Evolutionary conservation across 2,113 vertebrate genomes (phyloP), one percentile per base, ranked within the genome.

Genomic region (Passer domesticus): DNA sequence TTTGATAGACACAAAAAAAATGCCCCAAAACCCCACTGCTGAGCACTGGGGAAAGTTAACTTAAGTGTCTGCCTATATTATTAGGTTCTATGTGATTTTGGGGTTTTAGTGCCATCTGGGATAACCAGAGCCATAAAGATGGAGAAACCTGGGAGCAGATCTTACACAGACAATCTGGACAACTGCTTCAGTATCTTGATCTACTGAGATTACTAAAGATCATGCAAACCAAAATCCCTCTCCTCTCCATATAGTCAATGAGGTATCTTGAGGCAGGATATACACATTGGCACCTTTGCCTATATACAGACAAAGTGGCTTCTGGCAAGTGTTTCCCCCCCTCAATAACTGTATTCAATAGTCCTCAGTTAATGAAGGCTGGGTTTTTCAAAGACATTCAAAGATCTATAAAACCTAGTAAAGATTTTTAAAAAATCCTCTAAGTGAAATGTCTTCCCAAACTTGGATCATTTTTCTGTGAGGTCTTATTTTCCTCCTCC

Each of bases 51-150:
- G 66, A 25, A 77, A 74, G 9, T 33, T 50, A 64, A 19, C 9
- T 49, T 6, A 25, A 27, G 7, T 20, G 14, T 10, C 18, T 33
- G 23, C 23, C 37, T 56, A 21, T 19, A 52, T 15, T 25, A 28
- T 15, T 27, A 15, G 1, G 17, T 47, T 8, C 60, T 15, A 4
- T 0, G 1, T 23, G 31, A 56, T 60, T 69, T 74, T 15, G 9
- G 5, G 7, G n/a, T 16, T 43, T 20, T 43, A 20, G 28, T 70
- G 31, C 19, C 21, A 13, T 15, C 8, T 47, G 18, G 21, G 16
- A 18, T 44, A 66, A 66, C 5, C 19, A 62, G 12, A 67, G 24
- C 10, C 31, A 67, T 13, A 33, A 47, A 66, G 23, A 15, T 5
- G 17, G 18, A 81, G 10, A 15, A 66, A 7, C 4, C 4, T 28